Evolutionary conservation across 1,140 invertebrate species (phyloP).

Genomic region (Aphidius ervi): DNA sequence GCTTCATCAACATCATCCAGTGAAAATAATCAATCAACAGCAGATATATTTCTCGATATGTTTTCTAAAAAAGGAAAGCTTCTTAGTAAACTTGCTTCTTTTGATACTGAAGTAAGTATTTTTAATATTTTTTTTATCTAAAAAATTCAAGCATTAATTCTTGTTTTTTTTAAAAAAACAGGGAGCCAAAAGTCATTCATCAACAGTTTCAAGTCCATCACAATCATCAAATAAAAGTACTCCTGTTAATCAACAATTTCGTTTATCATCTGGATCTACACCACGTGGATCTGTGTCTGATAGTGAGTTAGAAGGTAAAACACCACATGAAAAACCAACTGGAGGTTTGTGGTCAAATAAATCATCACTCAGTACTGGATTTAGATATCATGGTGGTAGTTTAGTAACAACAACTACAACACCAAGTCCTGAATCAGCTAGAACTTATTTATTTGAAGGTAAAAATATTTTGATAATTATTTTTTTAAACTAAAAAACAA

Average conservation of each 20-base stretch:
- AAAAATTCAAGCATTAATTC: too few relatives aligned
- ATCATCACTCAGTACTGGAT: constrained; percentile 82
- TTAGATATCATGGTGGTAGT: constrained; percentile 83
- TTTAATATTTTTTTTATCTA: too few relatives aligned
- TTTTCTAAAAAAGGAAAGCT: constrained; percentile 82
- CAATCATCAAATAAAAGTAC: constrained; percentile 67
- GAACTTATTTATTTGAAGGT: constrained; percentile 92
- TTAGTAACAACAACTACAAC: constrained; percentile 77
- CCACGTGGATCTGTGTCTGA: constrained; percentile 88
- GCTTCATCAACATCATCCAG: constrained; percentile 31
- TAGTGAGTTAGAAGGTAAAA: constrained; percentile 86
- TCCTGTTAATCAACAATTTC: constrained; percentile 75
- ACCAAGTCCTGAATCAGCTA: constrained; percentile 77
- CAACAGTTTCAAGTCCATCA: constrained; percentile 31
- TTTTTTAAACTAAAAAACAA: too few relatives aligned
- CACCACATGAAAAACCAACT: constrained; percentile 65
- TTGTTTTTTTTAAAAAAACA: constrained; percentile 10
- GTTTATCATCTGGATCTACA: constrained; percentile 56
- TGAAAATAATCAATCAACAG: constrained; percentile 62
- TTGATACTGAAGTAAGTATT: constrained; percentile 76
- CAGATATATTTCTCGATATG: constrained; percentile 85
- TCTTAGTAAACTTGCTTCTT: constrained; percentile 80
- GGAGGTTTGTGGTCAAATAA: constrained; percentile 90
- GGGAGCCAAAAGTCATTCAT: constrained; percentile 2
- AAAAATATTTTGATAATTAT: too few relatives aligned